Conservation (phyloP, 2,888 invertebrate species). For the Tiliacea aurago region DNA sequence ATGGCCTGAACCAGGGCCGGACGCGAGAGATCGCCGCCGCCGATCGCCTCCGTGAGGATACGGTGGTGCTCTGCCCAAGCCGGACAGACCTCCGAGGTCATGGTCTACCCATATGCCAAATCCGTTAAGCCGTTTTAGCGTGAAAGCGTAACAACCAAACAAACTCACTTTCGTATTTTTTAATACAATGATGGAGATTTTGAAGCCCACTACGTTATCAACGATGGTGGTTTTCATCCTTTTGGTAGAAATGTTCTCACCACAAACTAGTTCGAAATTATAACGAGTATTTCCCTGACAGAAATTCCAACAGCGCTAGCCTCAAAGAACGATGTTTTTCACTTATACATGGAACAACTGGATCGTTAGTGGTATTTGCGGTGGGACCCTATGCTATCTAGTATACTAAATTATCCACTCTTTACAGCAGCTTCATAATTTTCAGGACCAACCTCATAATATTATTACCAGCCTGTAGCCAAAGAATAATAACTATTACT, state of each 20-base stretch:
- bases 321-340: constrained; percentile 28
- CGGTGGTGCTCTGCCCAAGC: too few relatives aligned
- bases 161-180: too few relatives aligned
- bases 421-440: constrained; percentile 8
- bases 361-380: constrained; percentile 48
- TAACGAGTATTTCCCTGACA: constrained; percentile 23
- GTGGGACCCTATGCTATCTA: constrained; percentile 9
- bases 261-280: constrained; percentile 15
- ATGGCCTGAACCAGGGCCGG: too few relatives aligned
- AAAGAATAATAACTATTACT: too few relatives aligned
- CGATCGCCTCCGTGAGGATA: too few relatives aligned
- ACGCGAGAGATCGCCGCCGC: too few relatives aligned
- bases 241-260: constrained; percentile 6
- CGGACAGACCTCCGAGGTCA: too few relatives aligned
- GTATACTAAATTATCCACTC: constrained; percentile 18
- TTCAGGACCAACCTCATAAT: background rate
- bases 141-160: too few relatives aligned
- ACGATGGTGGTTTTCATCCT: background rate
- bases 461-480: too few relatives aligned
- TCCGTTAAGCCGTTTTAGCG: too few relatives aligned
- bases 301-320: constrained; percentile 30
- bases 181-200: background rate
- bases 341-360: constrained; percentile 37
- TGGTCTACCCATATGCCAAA: too few relatives aligned
- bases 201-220: background rate